Evolutionary conservation across 2,888 invertebrate species (phyloP).

Genomic region (Polymixis lichenea): DNA sequence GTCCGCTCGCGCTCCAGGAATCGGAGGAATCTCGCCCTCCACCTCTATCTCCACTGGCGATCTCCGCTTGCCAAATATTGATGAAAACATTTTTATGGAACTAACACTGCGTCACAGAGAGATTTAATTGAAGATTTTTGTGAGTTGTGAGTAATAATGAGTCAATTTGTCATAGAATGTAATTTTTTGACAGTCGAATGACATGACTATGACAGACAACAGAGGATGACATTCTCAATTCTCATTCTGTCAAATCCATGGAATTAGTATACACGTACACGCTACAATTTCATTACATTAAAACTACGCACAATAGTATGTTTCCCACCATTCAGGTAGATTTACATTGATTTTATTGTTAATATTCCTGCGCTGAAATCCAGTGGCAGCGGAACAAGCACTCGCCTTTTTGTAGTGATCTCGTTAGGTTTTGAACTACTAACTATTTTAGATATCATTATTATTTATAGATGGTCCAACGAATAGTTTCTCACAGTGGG

Average conservation of each 20-base stretch:
- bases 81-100: constrained; percentile 83
- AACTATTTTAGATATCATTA: no score
- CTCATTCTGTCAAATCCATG: no score
- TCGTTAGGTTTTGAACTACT: no score
- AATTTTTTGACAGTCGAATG: constrained; percentile 14
- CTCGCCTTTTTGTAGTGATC: no score
- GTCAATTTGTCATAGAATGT: constrained; percentile 16
- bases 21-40: constrained; percentile 86
- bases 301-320: neutral
- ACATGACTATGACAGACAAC: neutral
- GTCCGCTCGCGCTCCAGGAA: constrained; percentile 84
- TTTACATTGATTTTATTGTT: neutral
- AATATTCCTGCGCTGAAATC: neutral
- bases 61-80: constrained; percentile 86
- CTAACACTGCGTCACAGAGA: neutral
- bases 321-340: neutral
- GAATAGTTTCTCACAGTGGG: no score
- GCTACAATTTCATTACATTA: no score
- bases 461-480: no score
- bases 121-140: constrained; percentile 10
- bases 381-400: no score
- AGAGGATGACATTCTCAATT: neutral
- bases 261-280: no score
- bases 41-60: constrained; percentile 87
- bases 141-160: constrained; percentile 16